These are phyloP conservation scores for Zoanthus sansibaricus DNA, from an alignment of 92 coral and sea anemone genomes.

Conservation along the genomic window DNA sequence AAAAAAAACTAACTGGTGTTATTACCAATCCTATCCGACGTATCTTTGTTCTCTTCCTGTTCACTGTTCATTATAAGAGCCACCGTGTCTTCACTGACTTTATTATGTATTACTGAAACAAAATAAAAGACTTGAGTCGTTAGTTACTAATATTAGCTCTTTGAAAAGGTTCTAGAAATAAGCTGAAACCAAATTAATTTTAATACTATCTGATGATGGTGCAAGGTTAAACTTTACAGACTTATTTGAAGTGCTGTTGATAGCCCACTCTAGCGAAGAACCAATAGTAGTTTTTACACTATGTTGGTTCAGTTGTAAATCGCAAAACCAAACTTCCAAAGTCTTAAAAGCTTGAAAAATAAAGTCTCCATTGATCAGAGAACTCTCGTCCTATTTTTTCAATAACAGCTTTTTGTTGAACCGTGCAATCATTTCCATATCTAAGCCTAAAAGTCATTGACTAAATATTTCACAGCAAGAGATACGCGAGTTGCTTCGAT, in stretches of 20 bases:
- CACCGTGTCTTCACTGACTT: background rate
- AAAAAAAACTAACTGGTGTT: background rate
- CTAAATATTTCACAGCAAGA: background rate
- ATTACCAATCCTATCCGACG: constrained; percentile 2
- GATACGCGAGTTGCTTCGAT: background rate
- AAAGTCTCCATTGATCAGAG: no score
- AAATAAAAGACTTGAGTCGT: background rate
- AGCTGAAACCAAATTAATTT: background rate
- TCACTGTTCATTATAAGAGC: constrained; percentile 17
- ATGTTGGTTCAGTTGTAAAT: no score
- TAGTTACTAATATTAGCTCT: background rate
- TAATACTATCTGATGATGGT: no score
- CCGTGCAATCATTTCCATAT: background rate
- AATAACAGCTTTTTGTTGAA: background rate
- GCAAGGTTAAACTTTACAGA: no score
- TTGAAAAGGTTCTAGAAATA: background rate
- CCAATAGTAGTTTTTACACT: no score
- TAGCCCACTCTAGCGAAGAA: no score
- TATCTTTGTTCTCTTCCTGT: constrained; percentile 17
- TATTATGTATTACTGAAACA: background rate
- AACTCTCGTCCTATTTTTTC: no score
- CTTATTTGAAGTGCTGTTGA: no score
- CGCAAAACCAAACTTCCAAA: no score
- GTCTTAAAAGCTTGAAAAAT: no score
- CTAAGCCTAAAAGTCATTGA: background rate